Percentiles rank a stretch among this genome's conserved stretches.
phyloP scores from a whole-genome alignment of 2,888 invertebrate species.

The Eretmocerus hayati region DNA sequence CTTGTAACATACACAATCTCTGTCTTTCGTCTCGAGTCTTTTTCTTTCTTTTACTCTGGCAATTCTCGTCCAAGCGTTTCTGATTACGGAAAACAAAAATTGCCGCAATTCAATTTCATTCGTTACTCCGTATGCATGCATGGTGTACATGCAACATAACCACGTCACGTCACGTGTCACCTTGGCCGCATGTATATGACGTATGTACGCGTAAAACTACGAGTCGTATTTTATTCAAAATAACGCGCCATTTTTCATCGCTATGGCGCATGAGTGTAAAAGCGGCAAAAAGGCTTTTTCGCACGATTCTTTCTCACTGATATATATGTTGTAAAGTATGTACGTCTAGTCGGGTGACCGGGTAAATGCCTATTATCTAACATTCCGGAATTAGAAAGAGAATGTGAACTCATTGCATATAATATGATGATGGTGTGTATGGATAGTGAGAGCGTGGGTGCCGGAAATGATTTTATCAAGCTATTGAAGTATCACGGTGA shows the following conservation, averaged over 20 bases:
- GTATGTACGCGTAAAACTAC: neutral
- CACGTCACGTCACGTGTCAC: neutral
- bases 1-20: constrained; percentile 14
- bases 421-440: too few relatives aligned
- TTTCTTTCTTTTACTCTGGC: too few relatives aligned
- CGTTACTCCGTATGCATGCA: too few relatives aligned
- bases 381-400: constrained; percentile 16
- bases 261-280: neutral
- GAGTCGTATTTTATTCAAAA: constrained; percentile 14
- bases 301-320: neutral
- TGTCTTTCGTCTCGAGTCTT: constrained; percentile 8
- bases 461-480: constrained; percentile 20
- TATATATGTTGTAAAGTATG: constrained; percentile 10
- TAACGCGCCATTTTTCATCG: neutral
- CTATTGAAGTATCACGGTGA: too few relatives aligned
- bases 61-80: constrained; percentile 9
- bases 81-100: constrained; percentile 13
- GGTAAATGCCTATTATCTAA: constrained; percentile 22
- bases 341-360: constrained; percentile 6
- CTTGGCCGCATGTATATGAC: neutral
- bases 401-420: constrained; percentile 14
- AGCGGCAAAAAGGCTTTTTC: neutral
- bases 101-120: neutral
- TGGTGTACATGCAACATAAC: constrained; percentile 6
- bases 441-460: constrained; percentile 12